Conservation (phyloP, 2,888 invertebrate genomes). For the Xanthostigma xanthostigma region DNA sequence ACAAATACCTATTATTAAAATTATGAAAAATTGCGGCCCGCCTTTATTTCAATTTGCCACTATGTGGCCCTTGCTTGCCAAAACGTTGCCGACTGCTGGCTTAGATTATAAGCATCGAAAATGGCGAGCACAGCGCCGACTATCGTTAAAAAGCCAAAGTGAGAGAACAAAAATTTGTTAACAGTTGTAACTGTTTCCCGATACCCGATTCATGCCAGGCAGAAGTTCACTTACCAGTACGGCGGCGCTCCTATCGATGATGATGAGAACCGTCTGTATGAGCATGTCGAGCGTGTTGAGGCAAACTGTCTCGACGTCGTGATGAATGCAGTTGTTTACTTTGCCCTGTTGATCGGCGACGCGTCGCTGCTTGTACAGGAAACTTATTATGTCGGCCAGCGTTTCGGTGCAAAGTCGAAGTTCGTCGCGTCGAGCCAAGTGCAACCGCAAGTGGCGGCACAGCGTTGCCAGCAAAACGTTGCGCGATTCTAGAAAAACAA, state of each 20-base stretch:
- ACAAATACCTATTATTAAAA: no score
- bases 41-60: no score
- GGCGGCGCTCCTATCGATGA: conserved; percentile 61
- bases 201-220: no score
- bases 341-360: conserved; percentile 34
- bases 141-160: no score
- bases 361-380: conserved; percentile 37
- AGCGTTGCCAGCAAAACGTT: conserved; percentile 68
- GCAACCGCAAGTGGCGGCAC: conserved; percentile 71
- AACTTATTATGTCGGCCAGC: conserved; percentile 66
- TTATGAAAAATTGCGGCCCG: no score
- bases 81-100: no score
- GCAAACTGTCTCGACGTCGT: conserved; percentile 72
- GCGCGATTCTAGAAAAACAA: conserved; percentile 54
- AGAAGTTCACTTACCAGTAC: conserved; percentile 36
- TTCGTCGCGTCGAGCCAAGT: conserved; percentile 69
- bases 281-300: conserved; percentile 68
- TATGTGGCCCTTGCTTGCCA: no score
- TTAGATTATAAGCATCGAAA: no score
- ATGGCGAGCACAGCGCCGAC: no score
- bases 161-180: no score
- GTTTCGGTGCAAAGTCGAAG: conserved; percentile 73
- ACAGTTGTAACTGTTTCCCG: no score
- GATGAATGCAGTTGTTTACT: conserved; percentile 47
- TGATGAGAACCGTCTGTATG: conserved; percentile 69